A percentile compares a stretch with the other conserved stretches of the same genome.
Conservation (phyloP, 92 coral and sea anemone genomes). For the Nematostella vectensis region DNA sequence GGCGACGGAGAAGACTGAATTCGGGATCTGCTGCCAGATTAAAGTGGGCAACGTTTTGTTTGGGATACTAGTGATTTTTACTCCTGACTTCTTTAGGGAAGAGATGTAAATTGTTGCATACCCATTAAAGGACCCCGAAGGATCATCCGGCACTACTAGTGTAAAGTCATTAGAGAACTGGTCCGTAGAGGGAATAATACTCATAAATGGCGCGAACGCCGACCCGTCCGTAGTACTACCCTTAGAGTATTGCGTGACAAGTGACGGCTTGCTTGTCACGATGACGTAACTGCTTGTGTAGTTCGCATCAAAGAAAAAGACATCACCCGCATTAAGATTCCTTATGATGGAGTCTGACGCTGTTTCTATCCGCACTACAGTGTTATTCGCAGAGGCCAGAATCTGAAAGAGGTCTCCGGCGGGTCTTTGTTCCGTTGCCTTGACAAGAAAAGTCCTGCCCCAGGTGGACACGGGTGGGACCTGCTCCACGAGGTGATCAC, state of each 20-base stretch:
- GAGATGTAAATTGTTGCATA: conserved; percentile 11
- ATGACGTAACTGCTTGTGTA: conserved; percentile 32
- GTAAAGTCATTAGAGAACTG: conserved; percentile 73
- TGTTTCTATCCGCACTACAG: conserved; percentile 28
- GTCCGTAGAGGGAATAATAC: conserved; percentile 50
- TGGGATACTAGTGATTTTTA: not conserved
- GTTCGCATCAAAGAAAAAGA: conserved; percentile 16
- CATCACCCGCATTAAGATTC: conserved; percentile 38
- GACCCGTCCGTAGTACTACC: conserved; percentile 12
- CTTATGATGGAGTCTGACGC: not conserved
- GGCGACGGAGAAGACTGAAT: conserved; percentile 22
- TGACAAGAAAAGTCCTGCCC: conserved; percentile 63
- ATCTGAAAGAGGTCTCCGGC: conserved; percentile 59
- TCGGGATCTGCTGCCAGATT: conserved; percentile 16
- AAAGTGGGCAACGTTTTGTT: not conserved
- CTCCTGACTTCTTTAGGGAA: not conserved
- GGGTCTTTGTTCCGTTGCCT: conserved; percentile 34
- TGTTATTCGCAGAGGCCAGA: conserved; percentile 52
- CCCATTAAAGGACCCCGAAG: conserved; percentile 2
- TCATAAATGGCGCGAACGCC: conserved; percentile 59
- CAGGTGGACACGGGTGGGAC: conserved; percentile 67
- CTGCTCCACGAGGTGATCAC: conserved; percentile 86
- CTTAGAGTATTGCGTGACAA: conserved; percentile 69
- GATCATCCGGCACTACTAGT: conserved; percentile 32
- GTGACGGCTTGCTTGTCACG: conserved; percentile 48